Evolutionary conservation across 2,797 vertebrate species (phyloP).

Genomic region (Rhyacichthys aspro): DNA sequence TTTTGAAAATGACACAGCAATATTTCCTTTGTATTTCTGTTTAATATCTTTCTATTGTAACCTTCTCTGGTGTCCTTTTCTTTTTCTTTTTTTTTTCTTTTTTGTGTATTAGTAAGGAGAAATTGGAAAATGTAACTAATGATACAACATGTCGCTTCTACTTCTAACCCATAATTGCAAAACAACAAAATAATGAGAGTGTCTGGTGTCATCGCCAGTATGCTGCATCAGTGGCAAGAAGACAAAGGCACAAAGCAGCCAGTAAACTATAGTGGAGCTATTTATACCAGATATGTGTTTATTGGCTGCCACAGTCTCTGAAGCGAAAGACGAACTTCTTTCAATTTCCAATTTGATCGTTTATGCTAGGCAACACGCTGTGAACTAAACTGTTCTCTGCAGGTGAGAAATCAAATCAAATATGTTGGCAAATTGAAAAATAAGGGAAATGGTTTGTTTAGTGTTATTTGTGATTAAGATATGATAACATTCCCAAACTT

Average conservation of each 20-base stretch:
- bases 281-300: slow-evolving; percentile 37
- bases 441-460: slow-evolving; percentile 10
- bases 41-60: slow-evolving; percentile 1
- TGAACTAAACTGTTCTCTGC: slow-evolving; percentile 22
- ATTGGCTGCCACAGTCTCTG: slow-evolving; percentile 32
- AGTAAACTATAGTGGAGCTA: slow-evolving; percentile 22
- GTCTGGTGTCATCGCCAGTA: background rate
- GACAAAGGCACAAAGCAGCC: slow-evolving; percentile 26
- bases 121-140: slow-evolving; percentile 43
- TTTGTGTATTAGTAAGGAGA: slow-evolving; percentile 13
- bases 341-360: slow-evolving; percentile 58
- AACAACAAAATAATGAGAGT: slow-evolving; percentile 55
- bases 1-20: background rate
- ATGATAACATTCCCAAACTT: background rate
- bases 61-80: background rate
- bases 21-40: background rate
- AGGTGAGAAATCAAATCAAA: slow-evolving; percentile 37
- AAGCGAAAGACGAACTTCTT: slow-evolving; percentile 39
- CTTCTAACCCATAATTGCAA: slow-evolving; percentile 53
- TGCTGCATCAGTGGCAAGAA: slow-evolving; percentile 18
- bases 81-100: slow-evolving; percentile 14
- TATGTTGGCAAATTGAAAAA: slow-evolving; percentile 28
- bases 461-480: background rate
- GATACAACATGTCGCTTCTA: slow-evolving; percentile 29
- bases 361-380: slow-evolving; percentile 24